These are phyloP conservation scores for Irena cyanogastra DNA, from an alignment of 2,113 vertebrate species.

Conservation along the genomic window DNA sequence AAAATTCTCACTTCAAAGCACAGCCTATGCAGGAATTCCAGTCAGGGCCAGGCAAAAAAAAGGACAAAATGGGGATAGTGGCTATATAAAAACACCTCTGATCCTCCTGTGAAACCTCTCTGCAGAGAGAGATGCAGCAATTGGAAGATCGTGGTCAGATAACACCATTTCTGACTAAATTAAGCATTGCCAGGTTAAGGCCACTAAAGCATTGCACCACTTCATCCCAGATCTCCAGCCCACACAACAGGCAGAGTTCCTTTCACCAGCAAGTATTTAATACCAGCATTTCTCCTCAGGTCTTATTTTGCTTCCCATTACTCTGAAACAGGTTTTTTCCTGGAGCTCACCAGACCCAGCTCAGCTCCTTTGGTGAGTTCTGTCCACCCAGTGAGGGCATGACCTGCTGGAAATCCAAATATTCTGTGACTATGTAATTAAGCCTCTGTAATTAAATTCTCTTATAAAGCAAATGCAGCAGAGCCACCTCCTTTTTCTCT, in stretches of 20 bases:
- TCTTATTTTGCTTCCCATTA: neutral
- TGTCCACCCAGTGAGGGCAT: neutral
- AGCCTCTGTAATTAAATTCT: neutral
- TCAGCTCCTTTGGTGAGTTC: neutral
- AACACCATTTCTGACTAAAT: neutral
- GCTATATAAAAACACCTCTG: neutral
- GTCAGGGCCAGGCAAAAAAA: neutral
- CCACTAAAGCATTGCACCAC: neutral
- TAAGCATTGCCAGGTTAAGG: neutral
- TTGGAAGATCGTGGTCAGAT: neutral
- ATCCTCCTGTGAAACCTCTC: neutral
- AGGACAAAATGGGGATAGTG: neutral
- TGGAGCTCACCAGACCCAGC: neutral
- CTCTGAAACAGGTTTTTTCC: neutral
- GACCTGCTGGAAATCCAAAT: neutral
- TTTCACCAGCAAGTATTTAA: neutral
- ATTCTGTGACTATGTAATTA: neutral
- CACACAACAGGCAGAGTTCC: neutral
- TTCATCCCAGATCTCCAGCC: neutral
- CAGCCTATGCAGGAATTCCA: neutral
- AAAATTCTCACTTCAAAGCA: neutral
- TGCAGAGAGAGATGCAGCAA: accelerated
- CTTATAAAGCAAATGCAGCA: neutral
- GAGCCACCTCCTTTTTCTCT: neutral
- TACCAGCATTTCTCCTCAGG: neutral